These are phyloP conservation scores for Rhabdornis inornatus DNA, from an alignment of 2,113 vertebrate species.

Conservation along the genomic window DNA sequence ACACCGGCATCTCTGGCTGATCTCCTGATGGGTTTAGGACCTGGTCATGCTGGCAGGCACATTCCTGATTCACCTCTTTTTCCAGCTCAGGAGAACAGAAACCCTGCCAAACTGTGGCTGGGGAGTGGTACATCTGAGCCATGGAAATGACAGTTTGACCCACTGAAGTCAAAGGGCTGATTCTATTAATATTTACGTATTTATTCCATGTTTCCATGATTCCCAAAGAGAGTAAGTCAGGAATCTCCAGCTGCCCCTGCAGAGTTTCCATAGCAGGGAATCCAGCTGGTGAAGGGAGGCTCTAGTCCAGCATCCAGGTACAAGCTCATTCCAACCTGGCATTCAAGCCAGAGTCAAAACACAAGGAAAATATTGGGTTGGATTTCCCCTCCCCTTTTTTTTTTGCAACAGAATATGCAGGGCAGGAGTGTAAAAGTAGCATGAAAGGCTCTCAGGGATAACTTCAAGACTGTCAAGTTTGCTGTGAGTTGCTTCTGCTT, in stretches of 20 bases:
- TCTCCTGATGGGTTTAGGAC: background rate
- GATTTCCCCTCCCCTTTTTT: rapidly evolving
- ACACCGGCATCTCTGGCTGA: background rate
- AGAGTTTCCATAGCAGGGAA: background rate
- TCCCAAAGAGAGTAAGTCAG: background rate
- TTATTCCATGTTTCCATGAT: background rate
- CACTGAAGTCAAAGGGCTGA: background rate
- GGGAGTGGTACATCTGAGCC: background rate
- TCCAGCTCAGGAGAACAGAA: background rate
- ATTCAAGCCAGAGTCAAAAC: background rate
- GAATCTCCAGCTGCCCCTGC: background rate
- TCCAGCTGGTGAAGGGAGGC: background rate
- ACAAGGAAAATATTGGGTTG: background rate
- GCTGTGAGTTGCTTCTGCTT: background rate
- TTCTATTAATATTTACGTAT: background rate
- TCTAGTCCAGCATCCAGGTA: background rate
- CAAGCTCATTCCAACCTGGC: background rate
- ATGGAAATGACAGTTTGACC: background rate
- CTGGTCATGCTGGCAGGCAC: background rate
- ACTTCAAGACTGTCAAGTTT: background rate
- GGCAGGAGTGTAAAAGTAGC: background rate
- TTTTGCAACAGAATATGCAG: background rate
- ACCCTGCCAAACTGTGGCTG: background rate
- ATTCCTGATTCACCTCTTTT: background rate
- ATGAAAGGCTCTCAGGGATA: background rate